Conservation (phyloP, 2,888 invertebrate genomes). For the Hydrotaea diabolus region DNA sequence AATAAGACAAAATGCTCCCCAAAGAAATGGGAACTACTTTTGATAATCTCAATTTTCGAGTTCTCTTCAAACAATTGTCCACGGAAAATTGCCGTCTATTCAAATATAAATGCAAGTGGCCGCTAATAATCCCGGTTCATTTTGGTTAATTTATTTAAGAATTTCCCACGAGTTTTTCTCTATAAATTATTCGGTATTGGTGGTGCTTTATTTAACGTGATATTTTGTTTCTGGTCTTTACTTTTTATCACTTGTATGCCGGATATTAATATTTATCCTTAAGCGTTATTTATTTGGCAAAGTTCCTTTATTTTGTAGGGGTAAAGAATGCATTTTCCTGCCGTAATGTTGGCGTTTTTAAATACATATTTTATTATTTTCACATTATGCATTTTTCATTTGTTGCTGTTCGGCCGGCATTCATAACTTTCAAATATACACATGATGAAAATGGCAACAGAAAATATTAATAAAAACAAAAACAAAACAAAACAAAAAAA, state of each 20-base stretch:
- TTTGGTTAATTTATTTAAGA: no score
- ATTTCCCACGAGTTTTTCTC: no score
- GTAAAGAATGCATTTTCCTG: background rate
- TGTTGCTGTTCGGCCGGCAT: background rate
- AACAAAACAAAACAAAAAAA: background rate
- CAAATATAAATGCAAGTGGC: no score
- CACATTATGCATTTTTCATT: conserved; percentile 28
- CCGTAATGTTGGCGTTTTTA: background rate
- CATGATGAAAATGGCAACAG: background rate
- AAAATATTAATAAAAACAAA: background rate
- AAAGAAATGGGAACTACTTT: no score
- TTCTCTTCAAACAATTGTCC: no score
- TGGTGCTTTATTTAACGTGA: background rate
- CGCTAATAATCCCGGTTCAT: no score
- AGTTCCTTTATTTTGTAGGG: background rate
- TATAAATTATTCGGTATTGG: no score
- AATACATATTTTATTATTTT: conserved; percentile 7
- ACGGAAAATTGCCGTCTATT: no score
- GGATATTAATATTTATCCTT: conserved; percentile 47
- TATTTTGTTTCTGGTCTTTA: conserved; percentile 18
- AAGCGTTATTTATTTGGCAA: conserved; percentile 32
- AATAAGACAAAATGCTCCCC: no score
- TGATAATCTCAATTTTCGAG: no score
- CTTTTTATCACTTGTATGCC: background rate
- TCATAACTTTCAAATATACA: background rate